These are phyloP conservation scores for Callipepla californica DNA, from an alignment of 2,113 vertebrate species.

Conservation along the genomic window DNA sequence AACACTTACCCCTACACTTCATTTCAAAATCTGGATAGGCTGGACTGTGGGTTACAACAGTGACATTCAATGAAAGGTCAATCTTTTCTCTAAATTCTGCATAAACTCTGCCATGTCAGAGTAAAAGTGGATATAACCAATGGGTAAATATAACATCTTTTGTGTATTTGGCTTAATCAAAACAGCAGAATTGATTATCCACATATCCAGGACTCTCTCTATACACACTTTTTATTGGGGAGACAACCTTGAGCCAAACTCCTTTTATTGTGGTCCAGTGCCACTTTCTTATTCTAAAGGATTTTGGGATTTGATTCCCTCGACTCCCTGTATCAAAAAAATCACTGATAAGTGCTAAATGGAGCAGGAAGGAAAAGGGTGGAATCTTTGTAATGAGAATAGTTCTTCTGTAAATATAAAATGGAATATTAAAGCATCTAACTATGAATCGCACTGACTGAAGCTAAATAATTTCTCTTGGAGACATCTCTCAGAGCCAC, in stretches of 20 bases:
- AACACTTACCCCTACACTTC: not conserved
- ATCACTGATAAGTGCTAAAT: not conserved
- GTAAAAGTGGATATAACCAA: not conserved
- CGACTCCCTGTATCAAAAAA: not conserved
- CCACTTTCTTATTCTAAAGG: not conserved
- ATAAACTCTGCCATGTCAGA: not conserved
- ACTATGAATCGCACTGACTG: not conserved
- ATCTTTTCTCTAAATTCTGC: not conserved
- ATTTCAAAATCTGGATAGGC: not conserved
- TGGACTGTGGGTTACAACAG: not conserved
- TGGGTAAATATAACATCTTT: not conserved
- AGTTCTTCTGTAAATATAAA: not conserved
- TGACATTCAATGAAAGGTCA: not conserved
- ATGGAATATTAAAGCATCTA: not conserved
- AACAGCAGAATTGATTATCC: not conserved
- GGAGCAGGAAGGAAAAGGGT: not conserved
- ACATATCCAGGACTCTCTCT: accelerated
- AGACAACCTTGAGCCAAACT: not conserved
- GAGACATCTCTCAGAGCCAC: not conserved
- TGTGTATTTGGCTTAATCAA: not conserved
- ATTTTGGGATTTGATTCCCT: not conserved
- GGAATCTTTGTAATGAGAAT: not conserved
- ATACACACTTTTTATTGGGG: not conserved
- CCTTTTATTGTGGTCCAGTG: not conserved
- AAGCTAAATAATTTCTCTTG: not conserved